Conservation (phyloP, 2,797 vertebrate species). For the Cheirogaleus major region DNA sequence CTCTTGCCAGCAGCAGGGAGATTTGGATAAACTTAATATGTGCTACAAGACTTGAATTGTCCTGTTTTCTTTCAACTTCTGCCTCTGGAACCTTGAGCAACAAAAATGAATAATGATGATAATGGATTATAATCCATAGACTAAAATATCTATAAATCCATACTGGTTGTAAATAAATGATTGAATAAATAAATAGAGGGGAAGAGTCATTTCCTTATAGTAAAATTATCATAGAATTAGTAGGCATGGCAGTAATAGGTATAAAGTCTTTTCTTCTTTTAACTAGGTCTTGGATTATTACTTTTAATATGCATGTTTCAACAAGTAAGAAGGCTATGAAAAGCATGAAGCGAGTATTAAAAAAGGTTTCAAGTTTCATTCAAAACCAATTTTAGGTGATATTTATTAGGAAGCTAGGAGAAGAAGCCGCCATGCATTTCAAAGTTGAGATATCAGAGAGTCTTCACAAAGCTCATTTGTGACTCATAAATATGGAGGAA, state of each 20-base stretch:
- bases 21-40: conserved; percentile 32
- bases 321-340: not conserved
- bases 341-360: conserved; percentile 25
- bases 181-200: not conserved
- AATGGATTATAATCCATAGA: not conserved
- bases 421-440: not conserved
- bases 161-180: not conserved
- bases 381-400: conserved; percentile 15
- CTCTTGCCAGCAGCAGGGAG: not conserved
- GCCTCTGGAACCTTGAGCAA: not conserved
- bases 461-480: conserved; percentile 30
- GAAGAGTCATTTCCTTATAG: not conserved
- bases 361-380: conserved; percentile 30
- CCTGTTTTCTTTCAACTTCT: conserved; percentile 12
- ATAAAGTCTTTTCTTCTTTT: not conserved
- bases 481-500: not conserved
- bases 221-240: not conserved
- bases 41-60: not conserved
- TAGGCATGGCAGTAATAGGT: not conserved
- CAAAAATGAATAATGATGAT: not conserved
- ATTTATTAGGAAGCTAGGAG: conserved; percentile 26
- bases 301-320: conserved; percentile 53
- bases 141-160: not conserved
- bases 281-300: conserved; percentile 43
- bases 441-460: not conserved